phyloP scores from a whole-genome alignment of 2,888 invertebrate genomes.

The Cephonodes hylas region DNA sequence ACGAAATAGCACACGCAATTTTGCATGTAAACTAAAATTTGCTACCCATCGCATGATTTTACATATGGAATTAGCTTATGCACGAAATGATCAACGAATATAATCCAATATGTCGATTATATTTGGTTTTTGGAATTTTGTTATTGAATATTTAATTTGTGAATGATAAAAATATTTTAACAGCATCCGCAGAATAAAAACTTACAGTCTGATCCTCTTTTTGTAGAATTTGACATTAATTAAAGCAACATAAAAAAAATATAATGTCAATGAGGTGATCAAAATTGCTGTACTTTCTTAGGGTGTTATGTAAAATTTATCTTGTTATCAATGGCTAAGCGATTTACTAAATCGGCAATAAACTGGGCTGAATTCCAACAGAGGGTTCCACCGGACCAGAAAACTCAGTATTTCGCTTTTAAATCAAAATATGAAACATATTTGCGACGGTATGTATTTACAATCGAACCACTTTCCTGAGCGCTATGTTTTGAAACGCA shows the following conservation, averaged over 20 bases:
- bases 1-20: conserved; percentile 51
- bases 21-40: conserved; percentile 37
- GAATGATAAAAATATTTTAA: too few relatives aligned
- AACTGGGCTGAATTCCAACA: conserved; percentile 63
- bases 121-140: not conserved
- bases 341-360: conserved; percentile 53
- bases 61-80: conserved; percentile 14
- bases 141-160: too few relatives aligned
- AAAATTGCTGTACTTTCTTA: not conserved
- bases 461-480: too few relatives aligned
- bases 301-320: not conserved
- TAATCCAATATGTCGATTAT: not conserved
- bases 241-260: too few relatives aligned
- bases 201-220: not conserved
- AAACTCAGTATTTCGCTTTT: conserved; percentile 52
- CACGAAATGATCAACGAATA: not conserved
- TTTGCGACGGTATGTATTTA: conserved; percentile 47
- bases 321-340: conserved; percentile 45
- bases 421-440: conserved; percentile 63
- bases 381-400: conserved; percentile 55
- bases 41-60: conserved; percentile 42
- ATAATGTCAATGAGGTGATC: not conserved
- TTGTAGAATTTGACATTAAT: too few relatives aligned
- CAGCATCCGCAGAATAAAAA: not conserved
- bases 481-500: too few relatives aligned